Evolutionary conservation across 2,888 invertebrate genomes (phyloP), one percentile per base, ranked within the genome.

Genomic region (Azorinus chamasolen): DNA sequence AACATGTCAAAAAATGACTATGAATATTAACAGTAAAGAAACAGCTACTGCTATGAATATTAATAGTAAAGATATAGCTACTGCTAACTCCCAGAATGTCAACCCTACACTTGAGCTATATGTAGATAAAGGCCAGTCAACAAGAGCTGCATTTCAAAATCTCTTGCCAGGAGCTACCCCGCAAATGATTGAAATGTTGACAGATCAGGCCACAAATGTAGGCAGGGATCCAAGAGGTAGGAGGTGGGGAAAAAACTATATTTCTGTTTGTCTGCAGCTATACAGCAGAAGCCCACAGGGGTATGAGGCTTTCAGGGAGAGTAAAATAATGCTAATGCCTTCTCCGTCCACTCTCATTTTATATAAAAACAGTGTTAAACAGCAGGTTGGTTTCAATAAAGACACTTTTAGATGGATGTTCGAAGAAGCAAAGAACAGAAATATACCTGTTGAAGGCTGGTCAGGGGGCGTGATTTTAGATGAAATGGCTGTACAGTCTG

Each of bases 401-500:
- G 63, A 79, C 43, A 48, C 50, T 24, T 55, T 76, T 8, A 39
- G 53, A 5, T 77, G 77, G 77, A 65, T 77, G 74, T 32, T 22
- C 43, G 14, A 46, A 2, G 65, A 78, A 39, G 78, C 74, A 18
- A 18, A 39, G 6, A 14, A 50, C 1, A n/a, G 43, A 41, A 25
- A 65, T 14, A 51, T 75, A 20, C 66, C 63, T 8, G 32, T 14
- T n/a, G 18, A 71, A 1, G 71, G 66, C 1, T 66, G 50, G 45
- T 25, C 25, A 18, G 74, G 74, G 14, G 74, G 79, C 1, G 10
- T 71, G 0, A 59, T 79, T 20, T 39, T 71, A 3, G 74, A 74
- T 48, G 74, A 79, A 25, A 79, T 72, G 72, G 46, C 68, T 1
- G 69, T 79, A 18, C 68, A 76, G 24, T 46, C 61, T 20, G 68